Evolutionary conservation across 2,888 invertebrate species (phyloP).

Genomic region (Dyspetes luteomarginatus): DNA sequence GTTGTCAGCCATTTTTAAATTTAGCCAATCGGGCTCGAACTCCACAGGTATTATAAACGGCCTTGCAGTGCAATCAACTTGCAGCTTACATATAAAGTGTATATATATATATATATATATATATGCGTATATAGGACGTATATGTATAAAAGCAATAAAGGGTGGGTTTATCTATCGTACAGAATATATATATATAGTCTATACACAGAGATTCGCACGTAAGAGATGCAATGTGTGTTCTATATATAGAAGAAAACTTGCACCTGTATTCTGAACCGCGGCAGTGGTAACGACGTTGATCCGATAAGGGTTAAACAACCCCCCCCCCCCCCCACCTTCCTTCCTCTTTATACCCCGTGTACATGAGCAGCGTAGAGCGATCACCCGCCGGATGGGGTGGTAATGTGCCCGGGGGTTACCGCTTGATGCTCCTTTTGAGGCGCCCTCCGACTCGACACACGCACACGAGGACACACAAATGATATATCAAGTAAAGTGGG

Average conservation of each 20-base stretch:
- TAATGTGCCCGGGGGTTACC: constrained; percentile 72
- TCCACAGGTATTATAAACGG: constrained; percentile 4
- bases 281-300: constrained; percentile 66
- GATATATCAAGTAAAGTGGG: too few species aligned
- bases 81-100: not conserved
- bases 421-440: constrained; percentile 79
- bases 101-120: not conserved
- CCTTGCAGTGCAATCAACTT: not conserved
- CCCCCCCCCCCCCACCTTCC: constrained; percentile 43
- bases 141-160: not conserved
- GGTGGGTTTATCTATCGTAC: not conserved
- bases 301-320: constrained; percentile 79
- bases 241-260: constrained; percentile 66
- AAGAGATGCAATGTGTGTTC: constrained; percentile 14
- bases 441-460: constrained; percentile 67
- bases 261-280: constrained; percentile 75
- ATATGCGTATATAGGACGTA: not conserved
- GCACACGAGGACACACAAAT: too few species aligned
- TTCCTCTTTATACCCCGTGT: constrained; percentile 30
- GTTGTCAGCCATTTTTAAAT: not conserved
- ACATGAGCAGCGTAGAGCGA: constrained; percentile 54
- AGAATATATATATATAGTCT: not conserved
- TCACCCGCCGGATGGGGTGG: constrained; percentile 73
- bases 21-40: not conserved
- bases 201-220: not conserved